Percentiles rank a stretch among this genome's conserved stretches.
phyloP scores from a whole-genome alignment of 1,140 invertebrate genomes.

The Ips nitidus region DNA sequence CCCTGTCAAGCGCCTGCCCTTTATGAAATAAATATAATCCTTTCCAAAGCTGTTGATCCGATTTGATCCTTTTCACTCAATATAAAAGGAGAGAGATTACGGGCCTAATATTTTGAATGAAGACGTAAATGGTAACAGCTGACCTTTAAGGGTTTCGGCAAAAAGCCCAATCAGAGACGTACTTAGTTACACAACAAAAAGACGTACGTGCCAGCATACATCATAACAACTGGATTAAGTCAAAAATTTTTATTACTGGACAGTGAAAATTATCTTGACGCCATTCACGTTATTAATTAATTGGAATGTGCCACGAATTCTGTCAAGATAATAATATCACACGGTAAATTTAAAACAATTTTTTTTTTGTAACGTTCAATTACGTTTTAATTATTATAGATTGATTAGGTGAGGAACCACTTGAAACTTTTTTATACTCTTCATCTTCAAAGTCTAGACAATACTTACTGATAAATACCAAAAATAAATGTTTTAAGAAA shows the following conservation, averaged over 20 bases:
- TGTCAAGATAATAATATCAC: slow-evolving; percentile 6
- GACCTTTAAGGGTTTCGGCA: background rate
- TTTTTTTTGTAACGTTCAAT: slow-evolving; percentile 1
- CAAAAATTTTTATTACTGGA: slow-evolving; percentile 1
- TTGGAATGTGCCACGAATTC: background rate
- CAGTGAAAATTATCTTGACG: slow-evolving; percentile 1
- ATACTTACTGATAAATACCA: background rate
- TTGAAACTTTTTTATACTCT: too few relatives aligned
- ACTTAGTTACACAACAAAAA: too few relatives aligned
- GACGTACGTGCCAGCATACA: too few relatives aligned
- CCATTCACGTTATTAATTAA: background rate
- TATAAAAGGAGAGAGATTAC: slow-evolving; percentile 20
- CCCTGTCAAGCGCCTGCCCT: slow-evolving; percentile 24
- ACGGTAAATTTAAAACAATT: background rate
- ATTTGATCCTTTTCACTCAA: slow-evolving; percentile 19
- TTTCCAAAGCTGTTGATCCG: slow-evolving; percentile 24
- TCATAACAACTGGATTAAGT: too few relatives aligned
- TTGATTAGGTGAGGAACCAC: background rate
- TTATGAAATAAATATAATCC: slow-evolving; percentile 30
- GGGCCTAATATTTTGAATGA: slow-evolving; percentile 22
- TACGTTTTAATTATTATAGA: slow-evolving; percentile 9
- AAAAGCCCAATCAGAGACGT: too few relatives aligned
- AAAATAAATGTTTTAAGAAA: too few relatives aligned
- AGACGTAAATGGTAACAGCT: slow-evolving; percentile 19
- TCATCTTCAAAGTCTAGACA: background rate